Conservation (phyloP, 2,888 invertebrate genomes). For the Eupithecia dodoneata region DNA sequence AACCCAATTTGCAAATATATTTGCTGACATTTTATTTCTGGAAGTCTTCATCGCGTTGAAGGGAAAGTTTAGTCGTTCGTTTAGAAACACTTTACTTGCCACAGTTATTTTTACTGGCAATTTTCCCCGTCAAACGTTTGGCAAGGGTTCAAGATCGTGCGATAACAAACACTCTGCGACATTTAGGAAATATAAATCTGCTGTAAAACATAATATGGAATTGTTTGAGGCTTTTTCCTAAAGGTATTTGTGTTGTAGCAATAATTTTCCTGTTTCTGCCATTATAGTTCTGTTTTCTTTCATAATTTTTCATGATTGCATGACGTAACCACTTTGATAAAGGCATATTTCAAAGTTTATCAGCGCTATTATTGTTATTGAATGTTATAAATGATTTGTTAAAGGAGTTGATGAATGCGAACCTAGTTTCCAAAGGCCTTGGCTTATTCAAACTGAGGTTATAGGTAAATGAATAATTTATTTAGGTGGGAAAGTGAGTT, state of each 20-base stretch:
- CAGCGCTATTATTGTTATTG: not conserved
- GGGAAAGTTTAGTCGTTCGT: slow-evolving; percentile 12
- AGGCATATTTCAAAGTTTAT: not conserved
- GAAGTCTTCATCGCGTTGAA: not conserved
- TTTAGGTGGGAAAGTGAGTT: not conserved
- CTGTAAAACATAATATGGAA: not conserved
- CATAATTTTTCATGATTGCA: not conserved
- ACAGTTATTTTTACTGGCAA: slow-evolving; percentile 28
- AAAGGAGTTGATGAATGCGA: not conserved
- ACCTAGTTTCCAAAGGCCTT: not conserved
- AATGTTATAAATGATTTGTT: not conserved
- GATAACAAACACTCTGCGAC: slow-evolving; percentile 15
- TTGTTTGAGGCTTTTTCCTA: not conserved
- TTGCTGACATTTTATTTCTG: not conserved
- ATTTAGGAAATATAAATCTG: slow-evolving; percentile 13
- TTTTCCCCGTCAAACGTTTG: slow-evolving; percentile 24
- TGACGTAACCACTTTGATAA: not conserved
- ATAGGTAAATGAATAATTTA: slow-evolving; percentile 1
- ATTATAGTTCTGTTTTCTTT: not conserved
- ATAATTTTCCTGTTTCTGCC: not conserved
- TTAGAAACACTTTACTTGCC: slow-evolving; percentile 7
- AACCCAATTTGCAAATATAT: not conserved
- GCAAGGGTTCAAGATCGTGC: slow-evolving; percentile 29
- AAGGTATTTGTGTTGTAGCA: not conserved
- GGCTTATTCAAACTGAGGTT: not conserved